Base-by-base conservation (phyloP, 2,113 vertebrate species). In the Perca fluviatilis region DNA sequence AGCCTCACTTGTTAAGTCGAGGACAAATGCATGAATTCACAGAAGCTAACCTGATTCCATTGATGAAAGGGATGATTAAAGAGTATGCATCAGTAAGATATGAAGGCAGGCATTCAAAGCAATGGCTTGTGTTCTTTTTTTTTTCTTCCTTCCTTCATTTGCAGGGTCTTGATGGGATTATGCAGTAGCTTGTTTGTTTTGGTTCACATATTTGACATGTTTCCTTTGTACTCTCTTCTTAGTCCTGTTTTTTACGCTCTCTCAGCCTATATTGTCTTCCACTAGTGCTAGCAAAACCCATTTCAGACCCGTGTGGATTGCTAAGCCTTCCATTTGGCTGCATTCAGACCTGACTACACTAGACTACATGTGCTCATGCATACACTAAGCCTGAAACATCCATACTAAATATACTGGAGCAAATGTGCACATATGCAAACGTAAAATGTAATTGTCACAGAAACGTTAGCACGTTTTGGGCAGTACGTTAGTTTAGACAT, bases 1-100 rank as follows among this genome's bases (percentile, higher is more conserved):
- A 66, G 68, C 58, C 61, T 78, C 57, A 2, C 56, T 85, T 82
- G 67, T 82, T 77, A 86, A 79, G 77, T 85, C 88, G 86, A 87
- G 85, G 77, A 77, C 85, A 87, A 85, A 89, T 69, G 56, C 67
- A 23, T 49, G n/a, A 58, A 68, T 57, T 19, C n/a, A 33, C 23
- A 46, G 62, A 54, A 56, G 43, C 43, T 43, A 50, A 76, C 25
- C 53, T 40, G 40, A 74, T 89, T 84, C 16, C 33, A 33, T 62
- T 64, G 58, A 57, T 23, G 69, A 67, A 63, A 62, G 10, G 25
- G 30, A 50, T 49, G 30, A 54, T 61, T 76, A 19, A 50, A 61
- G 23, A 58, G n/a, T 27, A 13, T 50, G 21, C 18, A 11, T 58
- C 40, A 27, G 10, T 67, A 47, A 64, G 67, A 75, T 63, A 72